These are phyloP conservation scores for Lipophrys pholis DNA, from an alignment of 2,113 vertebrate species.

Conservation along the genomic window DNA sequence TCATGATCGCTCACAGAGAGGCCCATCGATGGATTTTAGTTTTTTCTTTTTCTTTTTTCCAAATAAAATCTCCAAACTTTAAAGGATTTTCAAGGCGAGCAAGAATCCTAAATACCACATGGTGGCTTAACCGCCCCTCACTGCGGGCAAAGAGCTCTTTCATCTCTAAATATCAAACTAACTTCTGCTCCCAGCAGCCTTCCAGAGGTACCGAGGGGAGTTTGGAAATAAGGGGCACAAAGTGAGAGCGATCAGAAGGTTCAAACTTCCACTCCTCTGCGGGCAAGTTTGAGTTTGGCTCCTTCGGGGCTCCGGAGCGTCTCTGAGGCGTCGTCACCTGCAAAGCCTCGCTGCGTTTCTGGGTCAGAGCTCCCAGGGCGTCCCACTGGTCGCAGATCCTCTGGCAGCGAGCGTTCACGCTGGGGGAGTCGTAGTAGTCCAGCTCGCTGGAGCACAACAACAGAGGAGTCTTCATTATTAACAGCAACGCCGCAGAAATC, in stretches of 20 bases:
- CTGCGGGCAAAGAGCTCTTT: conserved; percentile 17
- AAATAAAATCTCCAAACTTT: conserved; percentile 19
- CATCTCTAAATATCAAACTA: conserved; percentile 23
- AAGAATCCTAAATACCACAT: conserved; percentile 3
- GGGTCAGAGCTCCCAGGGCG: conserved; percentile 90
- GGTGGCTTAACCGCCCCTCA: conserved; percentile 3
- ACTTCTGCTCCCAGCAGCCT: conserved; percentile 11
- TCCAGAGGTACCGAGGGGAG: not conserved
- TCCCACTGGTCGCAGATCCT: conserved; percentile 99
- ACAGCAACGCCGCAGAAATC: no score
- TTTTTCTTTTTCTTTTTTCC: not conserved
- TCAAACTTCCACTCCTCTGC: conserved; percentile 16
- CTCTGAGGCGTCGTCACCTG: conserved; percentile 86
- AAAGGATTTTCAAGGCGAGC: conserved; percentile 11
- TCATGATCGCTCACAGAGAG: not conserved
- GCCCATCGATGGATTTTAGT: conserved; percentile 5
- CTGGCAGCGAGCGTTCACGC: conserved; percentile 96
- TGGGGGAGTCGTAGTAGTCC: conserved; percentile 98
- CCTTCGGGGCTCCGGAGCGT: not conserved
- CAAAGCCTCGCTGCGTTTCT: conserved; percentile 95
- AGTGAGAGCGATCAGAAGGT: not conserved
- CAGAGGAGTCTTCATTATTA: no score
- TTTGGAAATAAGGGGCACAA: conserved; percentile 11
- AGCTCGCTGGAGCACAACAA: conserved; percentile 89
- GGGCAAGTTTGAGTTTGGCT: not conserved